phyloP scores from a whole-genome alignment of 2,888 invertebrate species.

The Nasonovia ribisnigri region DNA sequence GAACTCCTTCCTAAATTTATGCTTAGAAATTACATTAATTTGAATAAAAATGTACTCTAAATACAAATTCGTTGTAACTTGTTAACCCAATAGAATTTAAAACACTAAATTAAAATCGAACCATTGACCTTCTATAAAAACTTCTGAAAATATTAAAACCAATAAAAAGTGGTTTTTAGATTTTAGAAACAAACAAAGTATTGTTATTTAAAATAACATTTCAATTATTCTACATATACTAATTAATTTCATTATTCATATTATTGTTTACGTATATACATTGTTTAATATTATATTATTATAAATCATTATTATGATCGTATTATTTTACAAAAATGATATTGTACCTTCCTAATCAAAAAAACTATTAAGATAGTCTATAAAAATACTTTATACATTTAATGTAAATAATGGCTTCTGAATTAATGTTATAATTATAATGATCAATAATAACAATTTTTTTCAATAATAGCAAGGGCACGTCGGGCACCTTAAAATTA shows the following conservation, averaged over 20 bases:
- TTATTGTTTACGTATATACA: neutral
- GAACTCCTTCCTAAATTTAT: constrained; percentile 7
- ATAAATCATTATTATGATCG: neutral
- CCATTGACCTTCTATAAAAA: constrained; percentile 2
- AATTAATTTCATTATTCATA: neutral
- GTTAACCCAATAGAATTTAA: neutral
- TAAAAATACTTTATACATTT: too few relatives aligned
- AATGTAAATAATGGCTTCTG: too few relatives aligned
- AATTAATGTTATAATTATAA: too few relatives aligned
- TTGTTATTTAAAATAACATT: neutral
- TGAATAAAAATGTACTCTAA: constrained; percentile 28
- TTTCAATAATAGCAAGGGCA: neutral
- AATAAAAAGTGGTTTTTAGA: neutral
- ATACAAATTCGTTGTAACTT: constrained; percentile 12
- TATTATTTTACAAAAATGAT: neutral
- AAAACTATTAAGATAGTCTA: too few relatives aligned
- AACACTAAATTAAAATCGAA: constrained; percentile 16
- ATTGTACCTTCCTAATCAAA: too few relatives aligned
- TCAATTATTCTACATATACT: neutral
- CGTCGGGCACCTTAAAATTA: neutral
- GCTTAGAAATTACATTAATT: constrained; percentile 39
- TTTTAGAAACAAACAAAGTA: neutral
- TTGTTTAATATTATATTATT: neutral
- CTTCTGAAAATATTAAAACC: neutral
- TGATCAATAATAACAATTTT: neutral